Evolutionary conservation across 2,888 invertebrate genomes (phyloP).

Genomic region (Azorinus chamasolen): DNA sequence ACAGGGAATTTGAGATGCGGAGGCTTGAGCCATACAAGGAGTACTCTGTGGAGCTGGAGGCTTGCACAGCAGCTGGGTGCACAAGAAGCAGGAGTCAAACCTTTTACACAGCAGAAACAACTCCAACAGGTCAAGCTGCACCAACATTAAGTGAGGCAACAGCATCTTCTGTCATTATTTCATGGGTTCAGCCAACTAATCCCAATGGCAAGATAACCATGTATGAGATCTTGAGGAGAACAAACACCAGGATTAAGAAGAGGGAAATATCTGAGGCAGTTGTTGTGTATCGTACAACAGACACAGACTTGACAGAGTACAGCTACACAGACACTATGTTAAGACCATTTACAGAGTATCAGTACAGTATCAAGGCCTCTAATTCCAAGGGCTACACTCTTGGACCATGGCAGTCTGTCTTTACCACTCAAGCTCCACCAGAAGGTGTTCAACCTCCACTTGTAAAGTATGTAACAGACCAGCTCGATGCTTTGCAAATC

Average conservation of each 20-base stretch:
- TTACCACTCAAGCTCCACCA: slow-evolving; percentile 82
- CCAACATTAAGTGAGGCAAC: slow-evolving; percentile 74
- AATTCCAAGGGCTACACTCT: slow-evolving; percentile 81
- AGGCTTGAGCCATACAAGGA: slow-evolving; percentile 82
- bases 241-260: slow-evolving; percentile 62
- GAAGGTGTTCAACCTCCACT: slow-evolving; percentile 81
- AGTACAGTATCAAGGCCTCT: slow-evolving; percentile 80
- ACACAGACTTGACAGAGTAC: slow-evolving; percentile 73
- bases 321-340: slow-evolving; percentile 74
- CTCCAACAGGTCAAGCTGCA: slow-evolving; percentile 77
- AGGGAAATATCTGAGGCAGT: slow-evolving; percentile 71
- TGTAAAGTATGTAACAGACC: slow-evolving; percentile 68
- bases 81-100: slow-evolving; percentile 74
- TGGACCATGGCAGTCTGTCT: slow-evolving; percentile 80
- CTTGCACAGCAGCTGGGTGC: slow-evolving; percentile 84
- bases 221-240: slow-evolving; percentile 79
- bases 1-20: slow-evolving; percentile 82
- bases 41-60: slow-evolving; percentile 83
- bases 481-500: slow-evolving; percentile 77
- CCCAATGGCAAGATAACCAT: slow-evolving; percentile 81
- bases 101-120: slow-evolving; percentile 83
- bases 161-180: slow-evolving; percentile 65
- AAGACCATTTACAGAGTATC: slow-evolving; percentile 81
- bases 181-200: slow-evolving; percentile 79
- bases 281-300: slow-evolving; percentile 78